A percentile compares a stretch with the other conserved stretches of the same genome.
phyloP scores from a whole-genome alignment of 2,797 vertebrate genomes.

The Poecilia gillii region DNA sequence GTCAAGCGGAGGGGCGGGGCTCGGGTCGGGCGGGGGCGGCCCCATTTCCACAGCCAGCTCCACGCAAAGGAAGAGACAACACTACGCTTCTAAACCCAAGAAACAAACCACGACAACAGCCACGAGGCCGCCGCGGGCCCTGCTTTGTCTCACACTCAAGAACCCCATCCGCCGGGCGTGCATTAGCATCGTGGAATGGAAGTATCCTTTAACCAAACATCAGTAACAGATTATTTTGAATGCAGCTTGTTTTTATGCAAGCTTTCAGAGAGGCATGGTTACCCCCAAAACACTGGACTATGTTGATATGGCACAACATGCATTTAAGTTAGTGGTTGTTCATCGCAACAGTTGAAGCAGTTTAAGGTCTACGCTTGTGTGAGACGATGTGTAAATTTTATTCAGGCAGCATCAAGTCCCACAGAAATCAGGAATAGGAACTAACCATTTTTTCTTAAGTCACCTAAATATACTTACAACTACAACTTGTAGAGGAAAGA shows the following conservation, averaged over 20 bases:
- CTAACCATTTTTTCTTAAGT: background rate
- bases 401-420: background rate
- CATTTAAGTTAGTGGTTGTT: background rate
- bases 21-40: conserved; percentile 78
- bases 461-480: background rate
- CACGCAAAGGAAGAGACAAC: conserved; percentile 95
- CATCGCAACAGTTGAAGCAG: background rate
- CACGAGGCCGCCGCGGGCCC: conserved; percentile 92
- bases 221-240: background rate
- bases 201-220: conserved; percentile 89
- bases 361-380: background rate
- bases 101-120: conserved; percentile 91
- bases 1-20: conserved; percentile 63
- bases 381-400: background rate
- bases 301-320: background rate
- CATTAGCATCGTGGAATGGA: conserved; percentile 99
- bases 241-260: background rate
- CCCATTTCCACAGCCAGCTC: conserved; percentile 96
- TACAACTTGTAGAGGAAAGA: background rate
- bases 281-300: background rate
- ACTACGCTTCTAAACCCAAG: conserved; percentile 95
- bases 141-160: conserved; percentile 97
- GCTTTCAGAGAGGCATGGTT: background rate
- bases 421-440: background rate
- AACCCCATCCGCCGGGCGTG: conserved; percentile 97